phyloP scores from a whole-genome alignment of 2,888 invertebrate genomes.

The Isotomurus palustris region DNA sequence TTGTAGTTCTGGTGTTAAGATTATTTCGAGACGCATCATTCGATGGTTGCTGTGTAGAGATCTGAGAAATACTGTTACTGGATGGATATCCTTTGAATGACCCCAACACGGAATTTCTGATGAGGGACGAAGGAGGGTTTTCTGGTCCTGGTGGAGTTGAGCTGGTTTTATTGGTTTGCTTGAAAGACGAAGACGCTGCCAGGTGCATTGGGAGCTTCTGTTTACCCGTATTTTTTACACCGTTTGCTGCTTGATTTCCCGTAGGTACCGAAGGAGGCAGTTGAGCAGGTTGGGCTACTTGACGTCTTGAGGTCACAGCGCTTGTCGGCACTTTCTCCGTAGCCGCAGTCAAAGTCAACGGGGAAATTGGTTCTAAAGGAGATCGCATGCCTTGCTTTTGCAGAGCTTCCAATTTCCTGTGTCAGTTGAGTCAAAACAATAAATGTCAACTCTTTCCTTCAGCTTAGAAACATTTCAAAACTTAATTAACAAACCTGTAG shows the following conservation, averaged over 20 bases:
- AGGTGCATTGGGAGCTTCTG: conserved; percentile 87
- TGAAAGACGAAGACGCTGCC: conserved; percentile 55
- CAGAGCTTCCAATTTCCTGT: conserved; percentile 69
- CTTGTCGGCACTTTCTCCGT: conserved; percentile 28
- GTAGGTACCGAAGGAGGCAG: conserved; percentile 30
- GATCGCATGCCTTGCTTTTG: conserved; percentile 64
- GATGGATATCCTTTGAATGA: conserved; percentile 23
- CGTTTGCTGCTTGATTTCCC: conserved; percentile 30
- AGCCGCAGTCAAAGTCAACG: conserved; percentile 51
- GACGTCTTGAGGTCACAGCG: conserved; percentile 50
- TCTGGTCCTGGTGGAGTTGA: conserved; percentile 18
- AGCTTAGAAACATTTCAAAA: background rate
- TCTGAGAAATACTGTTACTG: conserved; percentile 8
- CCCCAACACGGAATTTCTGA: conserved; percentile 27
- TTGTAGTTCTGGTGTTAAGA: background rate
- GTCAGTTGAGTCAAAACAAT: conserved; percentile 7
- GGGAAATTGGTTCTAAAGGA: conserved; percentile 41
- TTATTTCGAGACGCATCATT: background rate
- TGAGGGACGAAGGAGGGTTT: conserved; percentile 23
- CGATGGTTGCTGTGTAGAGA: background rate
- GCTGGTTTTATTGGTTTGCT: conserved; percentile 11
- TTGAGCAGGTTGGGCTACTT: conserved; percentile 20
- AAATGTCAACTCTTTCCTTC: too few species aligned
- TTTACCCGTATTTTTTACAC: conserved; percentile 57
- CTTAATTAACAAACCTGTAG: conserved; percentile 56